These are phyloP conservation scores for Neomorphus geoffroyi DNA, from an alignment of 2,797 vertebrate genomes.

Conservation along the genomic window DNA sequence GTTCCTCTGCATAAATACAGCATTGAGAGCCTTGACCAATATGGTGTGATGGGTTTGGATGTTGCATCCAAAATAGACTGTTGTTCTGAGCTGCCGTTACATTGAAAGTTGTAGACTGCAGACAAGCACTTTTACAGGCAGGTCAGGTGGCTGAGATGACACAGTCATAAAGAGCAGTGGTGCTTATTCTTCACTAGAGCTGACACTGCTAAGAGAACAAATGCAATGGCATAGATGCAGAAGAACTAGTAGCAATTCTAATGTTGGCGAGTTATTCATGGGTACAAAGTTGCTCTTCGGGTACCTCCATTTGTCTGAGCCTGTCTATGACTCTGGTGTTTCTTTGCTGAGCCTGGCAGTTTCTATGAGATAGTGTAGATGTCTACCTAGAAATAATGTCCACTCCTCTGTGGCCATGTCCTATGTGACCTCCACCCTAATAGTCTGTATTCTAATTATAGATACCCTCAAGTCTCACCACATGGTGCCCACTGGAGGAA, in stretches of 20 bases:
- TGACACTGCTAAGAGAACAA: not conserved
- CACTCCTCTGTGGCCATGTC: not conserved
- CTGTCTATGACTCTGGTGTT: not conserved
- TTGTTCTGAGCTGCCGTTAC: not conserved
- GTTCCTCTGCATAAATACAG: not conserved
- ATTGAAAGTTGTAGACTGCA: not conserved
- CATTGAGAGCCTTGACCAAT: not conserved
- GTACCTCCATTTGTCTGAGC: not conserved
- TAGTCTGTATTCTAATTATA: not conserved
- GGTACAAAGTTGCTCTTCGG: not conserved
- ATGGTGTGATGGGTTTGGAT: fast-evolving
- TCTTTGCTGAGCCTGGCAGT: not conserved
- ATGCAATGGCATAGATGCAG: fast-evolving
- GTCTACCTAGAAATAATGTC: not conserved
- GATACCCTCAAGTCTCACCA: not conserved
- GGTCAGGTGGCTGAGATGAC: not conserved
- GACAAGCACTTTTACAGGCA: not conserved
- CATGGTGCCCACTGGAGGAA: not conserved
- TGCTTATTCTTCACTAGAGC: not conserved
- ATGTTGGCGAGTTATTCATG: not conserved
- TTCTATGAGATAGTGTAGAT: not conserved
- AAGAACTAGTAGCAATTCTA: not conserved
- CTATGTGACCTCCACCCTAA: not conserved
- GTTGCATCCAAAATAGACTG: not conserved
- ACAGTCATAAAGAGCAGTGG: not conserved